Conservation (phyloP, 2,888 invertebrate species). For the Endotricha flammealis region DNA sequence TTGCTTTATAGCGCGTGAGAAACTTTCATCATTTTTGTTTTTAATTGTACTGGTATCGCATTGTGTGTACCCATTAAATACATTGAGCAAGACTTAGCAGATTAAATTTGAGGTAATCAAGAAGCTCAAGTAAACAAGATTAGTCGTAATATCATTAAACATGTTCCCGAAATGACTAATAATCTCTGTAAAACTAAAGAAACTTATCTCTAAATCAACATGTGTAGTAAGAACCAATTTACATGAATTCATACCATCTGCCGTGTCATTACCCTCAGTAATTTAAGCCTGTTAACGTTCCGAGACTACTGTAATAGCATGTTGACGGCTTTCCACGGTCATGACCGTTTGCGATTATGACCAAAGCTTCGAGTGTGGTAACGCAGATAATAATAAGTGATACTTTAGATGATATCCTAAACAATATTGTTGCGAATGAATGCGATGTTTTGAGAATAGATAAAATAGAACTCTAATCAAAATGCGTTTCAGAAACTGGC, state of each 20-base stretch:
- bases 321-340: conserved; percentile 54
- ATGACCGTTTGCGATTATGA: conserved; percentile 55
- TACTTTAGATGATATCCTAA: conserved; percentile 16
- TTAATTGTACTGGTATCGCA: neutral
- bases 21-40: conserved; percentile 11
- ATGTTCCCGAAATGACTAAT: conserved; percentile 8
- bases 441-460: neutral
- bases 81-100: neutral
- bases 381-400: conserved; percentile 11
- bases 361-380: conserved; percentile 19
- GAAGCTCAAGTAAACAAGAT: neutral
- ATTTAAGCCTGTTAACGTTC: conserved; percentile 70
- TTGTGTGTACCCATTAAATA: neutral
- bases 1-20: conserved; percentile 15
- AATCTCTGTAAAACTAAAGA: conserved; percentile 21
- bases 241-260: conserved; percentile 66
- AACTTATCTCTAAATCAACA: conserved; percentile 37
- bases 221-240: conserved; percentile 44
- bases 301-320: conserved; percentile 57
- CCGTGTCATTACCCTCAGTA: conserved; percentile 69
- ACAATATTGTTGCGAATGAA: conserved; percentile 1
- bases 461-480: too few species aligned
- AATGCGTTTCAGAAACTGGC: too few species aligned
- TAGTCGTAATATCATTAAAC: conserved; percentile 1
- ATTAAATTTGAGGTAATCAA: neutral